Base-by-base conservation (phyloP, 2,888 invertebrate species). In the Erebia aethiops region DNA sequence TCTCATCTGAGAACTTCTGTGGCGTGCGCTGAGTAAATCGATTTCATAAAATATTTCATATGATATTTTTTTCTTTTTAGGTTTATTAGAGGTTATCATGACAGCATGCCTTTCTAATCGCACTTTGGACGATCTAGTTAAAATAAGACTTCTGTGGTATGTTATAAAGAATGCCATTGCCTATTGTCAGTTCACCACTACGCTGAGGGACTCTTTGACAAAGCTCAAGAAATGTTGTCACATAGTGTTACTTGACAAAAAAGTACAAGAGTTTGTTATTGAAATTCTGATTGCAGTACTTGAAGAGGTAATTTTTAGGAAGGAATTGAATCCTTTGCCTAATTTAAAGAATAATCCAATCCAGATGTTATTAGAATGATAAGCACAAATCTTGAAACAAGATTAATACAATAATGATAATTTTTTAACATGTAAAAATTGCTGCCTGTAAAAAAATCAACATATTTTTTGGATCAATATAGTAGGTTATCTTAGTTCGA, bases 121-220 rank as follows among this genome's bases (percentile, higher is more conserved):
- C 0, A 83, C 86, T 70, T 78, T 88, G 16, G 91, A 94, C 75
- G 88, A 87, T 71, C 89, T 85, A 66, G 85, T 89, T 26, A 86
- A 93, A 68, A 81, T 95, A 54, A 83, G 90, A 73, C 80, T 93
- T 4, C 78, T 95, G 7, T 85, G 87, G 74, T 82, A 91, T 62
- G 84, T 94, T 43, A 82, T 94, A 66, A 87, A 87, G 77, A 88
- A 89, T 83, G 94, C 92, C 57, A 84, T 78, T 21, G 85, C 82
- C 18, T 87, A 85, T 78, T 89, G 89, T 67, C 93, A 93, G 74
- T 88, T 91, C 77, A 76, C 86, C 10, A 81, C 80, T 69, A 84
- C 89, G 46, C 76, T 93, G 1, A 83, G 90, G 75, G 86, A 91
- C 77, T 81, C 83, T 5, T 78, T 93, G 49, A 70, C 81, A 0